Evolutionary conservation across 1,140 invertebrate genomes (phyloP).

Genomic region (Eciton burchellii): DNA sequence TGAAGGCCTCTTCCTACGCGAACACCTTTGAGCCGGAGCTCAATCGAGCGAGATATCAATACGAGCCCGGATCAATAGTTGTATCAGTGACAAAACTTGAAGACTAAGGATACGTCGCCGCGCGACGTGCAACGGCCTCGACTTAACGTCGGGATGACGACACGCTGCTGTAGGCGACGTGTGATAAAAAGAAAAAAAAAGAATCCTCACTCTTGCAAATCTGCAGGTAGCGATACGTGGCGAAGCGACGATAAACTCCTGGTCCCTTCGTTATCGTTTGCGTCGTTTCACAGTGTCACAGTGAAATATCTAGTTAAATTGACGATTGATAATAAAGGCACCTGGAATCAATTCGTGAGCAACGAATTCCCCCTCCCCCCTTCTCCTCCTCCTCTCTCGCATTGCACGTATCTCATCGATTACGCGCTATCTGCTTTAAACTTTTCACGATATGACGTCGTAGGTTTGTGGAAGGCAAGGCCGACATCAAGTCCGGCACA

Average conservation of each 20-base stretch:
- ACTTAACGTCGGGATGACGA: not conserved
- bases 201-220: no score
- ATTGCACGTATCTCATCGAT: not conserved
- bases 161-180: not conserved
- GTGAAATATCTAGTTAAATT: no score
- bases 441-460: not conserved
- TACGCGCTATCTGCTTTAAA: slow-evolving; percentile 8
- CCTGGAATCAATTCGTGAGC: no score
- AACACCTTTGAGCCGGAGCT: not conserved
- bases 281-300: no score
- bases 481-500: no score
- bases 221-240: no score
- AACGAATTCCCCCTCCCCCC: no score
- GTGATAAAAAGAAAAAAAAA: not conserved
- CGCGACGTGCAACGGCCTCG: not conserved
- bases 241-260: no score
- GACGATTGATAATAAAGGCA: no score
- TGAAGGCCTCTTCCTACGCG: not conserved
- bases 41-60: slow-evolving; percentile 38
- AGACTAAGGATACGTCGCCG: slow-evolving; percentile 10
- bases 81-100: slow-evolving; percentile 9
- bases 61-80: slow-evolving; percentile 60
- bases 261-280: no score
- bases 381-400: no score
- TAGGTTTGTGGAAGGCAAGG: not conserved